These are phyloP conservation scores for Pristionchus arcanus DNA, from an alignment of 2,888 invertebrate species.

Conservation along the genomic window DNA sequence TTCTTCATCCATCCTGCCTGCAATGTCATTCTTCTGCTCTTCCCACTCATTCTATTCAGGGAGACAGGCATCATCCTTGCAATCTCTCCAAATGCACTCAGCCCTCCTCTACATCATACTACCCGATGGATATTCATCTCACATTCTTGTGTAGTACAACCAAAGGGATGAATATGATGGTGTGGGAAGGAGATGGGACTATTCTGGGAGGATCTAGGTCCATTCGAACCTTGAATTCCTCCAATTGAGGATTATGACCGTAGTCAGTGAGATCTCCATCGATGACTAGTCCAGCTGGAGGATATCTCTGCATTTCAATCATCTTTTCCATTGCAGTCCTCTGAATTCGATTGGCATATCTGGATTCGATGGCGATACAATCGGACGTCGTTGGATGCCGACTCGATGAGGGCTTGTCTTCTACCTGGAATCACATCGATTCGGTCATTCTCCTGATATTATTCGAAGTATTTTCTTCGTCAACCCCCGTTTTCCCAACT, in stretches of 20 bases:
- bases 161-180: not conserved
- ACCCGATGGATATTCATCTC: not conserved
- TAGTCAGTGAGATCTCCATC: constrained; percentile 78
- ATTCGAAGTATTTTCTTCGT: not conserved
- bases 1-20: constrained; percentile 71
- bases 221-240: constrained; percentile 69
- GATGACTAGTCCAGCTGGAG: constrained; percentile 70
- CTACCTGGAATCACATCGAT: constrained; percentile 5
- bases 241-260: constrained; percentile 73
- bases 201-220: not conserved
- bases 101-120: not conserved
- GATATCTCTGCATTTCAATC: constrained; percentile 24
- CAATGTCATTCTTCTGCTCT: constrained; percentile 46
- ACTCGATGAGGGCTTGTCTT: not conserved
- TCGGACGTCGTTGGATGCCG: constrained; percentile 55
- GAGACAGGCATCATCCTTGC: not conserved
- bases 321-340: constrained; percentile 62
- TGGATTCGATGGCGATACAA: constrained; percentile 69
- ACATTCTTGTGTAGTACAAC: constrained; percentile 38
- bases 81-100: constrained; percentile 37
- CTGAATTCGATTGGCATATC: constrained; percentile 75
- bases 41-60: constrained; percentile 24
- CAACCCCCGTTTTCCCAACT: not conserved
- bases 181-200: not conserved
- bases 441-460: not conserved